Conservation (phyloP, 2,113 vertebrate genomes). For the Monarcha castaneiventris region DNA sequence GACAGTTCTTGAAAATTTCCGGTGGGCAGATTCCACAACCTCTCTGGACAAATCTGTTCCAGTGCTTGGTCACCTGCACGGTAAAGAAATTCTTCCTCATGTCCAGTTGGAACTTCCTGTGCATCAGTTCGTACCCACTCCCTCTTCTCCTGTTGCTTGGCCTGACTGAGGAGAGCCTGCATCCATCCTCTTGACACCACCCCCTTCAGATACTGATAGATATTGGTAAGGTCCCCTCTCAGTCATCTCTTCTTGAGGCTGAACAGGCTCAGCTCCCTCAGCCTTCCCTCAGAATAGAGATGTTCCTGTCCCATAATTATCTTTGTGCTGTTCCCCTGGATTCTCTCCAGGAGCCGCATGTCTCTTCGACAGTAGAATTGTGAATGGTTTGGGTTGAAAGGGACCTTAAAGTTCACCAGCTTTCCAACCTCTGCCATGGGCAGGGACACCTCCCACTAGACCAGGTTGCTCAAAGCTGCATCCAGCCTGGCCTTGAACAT, state of each 20-base stretch:
- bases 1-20: no score
- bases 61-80: not conserved
- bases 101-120: not conserved
- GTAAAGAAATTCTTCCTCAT: not conserved
- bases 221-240: not conserved
- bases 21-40: not conserved
- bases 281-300: not conserved
- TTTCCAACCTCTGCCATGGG: not conserved
- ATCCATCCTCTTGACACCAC: not conserved
- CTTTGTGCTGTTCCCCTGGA: not conserved
- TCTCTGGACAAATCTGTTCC: not conserved
- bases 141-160: not conserved
- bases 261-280: not conserved
- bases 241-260: no score
- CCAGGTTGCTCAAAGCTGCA: not conserved
- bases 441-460: not conserved
- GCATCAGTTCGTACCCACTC: not conserved
- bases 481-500: not conserved
- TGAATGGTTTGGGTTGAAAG: not conserved
- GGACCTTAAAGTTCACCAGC: not conserved
- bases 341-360: not conserved
- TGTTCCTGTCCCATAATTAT: no score
- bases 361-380: not conserved
- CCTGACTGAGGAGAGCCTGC: not conserved
- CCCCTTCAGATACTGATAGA: not conserved